phyloP scores from a whole-genome alignment of 2,113 vertebrate species.

The Rallus limicola region DNA sequence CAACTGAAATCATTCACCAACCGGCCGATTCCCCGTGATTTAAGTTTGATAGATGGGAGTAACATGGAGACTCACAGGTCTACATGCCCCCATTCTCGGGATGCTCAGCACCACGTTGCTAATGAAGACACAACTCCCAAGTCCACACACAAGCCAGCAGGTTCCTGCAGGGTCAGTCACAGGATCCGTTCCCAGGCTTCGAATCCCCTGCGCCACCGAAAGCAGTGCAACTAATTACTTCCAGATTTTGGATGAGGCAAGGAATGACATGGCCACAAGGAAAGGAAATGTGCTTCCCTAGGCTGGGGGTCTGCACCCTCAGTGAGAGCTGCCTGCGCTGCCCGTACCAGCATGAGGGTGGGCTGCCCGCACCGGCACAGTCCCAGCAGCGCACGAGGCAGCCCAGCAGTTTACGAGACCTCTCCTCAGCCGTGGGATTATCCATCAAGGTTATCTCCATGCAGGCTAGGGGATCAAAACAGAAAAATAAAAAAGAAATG shows the following conservation, averaged over 20 bases:
- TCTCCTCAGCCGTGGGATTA: background rate
- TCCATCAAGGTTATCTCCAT: slow-evolving; percentile 22
- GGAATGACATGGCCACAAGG: background rate
- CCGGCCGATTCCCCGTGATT: rapidly evolving
- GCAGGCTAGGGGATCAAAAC: slow-evolving; percentile 18
- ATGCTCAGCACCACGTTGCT: background rate
- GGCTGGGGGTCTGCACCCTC: background rate
- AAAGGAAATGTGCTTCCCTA: background rate
- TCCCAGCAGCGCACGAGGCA: background rate
- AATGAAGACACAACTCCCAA: background rate
- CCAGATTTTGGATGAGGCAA: background rate
- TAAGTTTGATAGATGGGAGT: background rate
- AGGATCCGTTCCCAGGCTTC: slow-evolving; percentile 16
- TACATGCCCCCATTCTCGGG: rapidly evolving
- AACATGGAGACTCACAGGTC: rapidly evolving
- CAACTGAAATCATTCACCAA: rapidly evolving
- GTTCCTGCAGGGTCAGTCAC: background rate
- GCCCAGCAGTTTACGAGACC: background rate
- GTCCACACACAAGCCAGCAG: rapidly evolving
- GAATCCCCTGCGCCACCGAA: rapidly evolving
- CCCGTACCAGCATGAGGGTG: background rate
- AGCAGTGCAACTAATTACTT: background rate
- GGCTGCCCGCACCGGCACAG: background rate
- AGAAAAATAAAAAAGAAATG: slow-evolving; percentile 49
- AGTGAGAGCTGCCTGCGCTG: background rate